These are phyloP conservation scores for Pangasianodon gigas DNA, from an alignment of 2,113 vertebrate genomes.

Conservation along the genomic window DNA sequence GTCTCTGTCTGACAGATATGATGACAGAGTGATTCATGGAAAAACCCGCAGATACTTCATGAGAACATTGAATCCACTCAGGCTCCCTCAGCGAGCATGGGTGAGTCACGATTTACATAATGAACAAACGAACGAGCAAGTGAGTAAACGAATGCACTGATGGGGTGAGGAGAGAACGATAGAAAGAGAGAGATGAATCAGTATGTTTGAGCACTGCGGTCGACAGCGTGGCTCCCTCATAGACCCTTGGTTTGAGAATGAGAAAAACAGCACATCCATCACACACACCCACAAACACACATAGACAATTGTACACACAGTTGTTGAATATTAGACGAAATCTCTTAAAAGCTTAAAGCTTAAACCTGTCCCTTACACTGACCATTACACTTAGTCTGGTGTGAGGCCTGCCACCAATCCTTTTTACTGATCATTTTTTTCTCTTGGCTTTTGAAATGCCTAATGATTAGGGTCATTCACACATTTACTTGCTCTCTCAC, in stretches of 20 bases:
- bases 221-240: conserved; percentile 44
- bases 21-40: conserved; percentile 47
- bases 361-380: neutral
- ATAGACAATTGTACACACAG: neutral
- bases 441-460: neutral
- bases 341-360: neutral
- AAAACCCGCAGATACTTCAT: conserved; percentile 44
- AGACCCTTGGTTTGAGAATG: conserved; percentile 60
- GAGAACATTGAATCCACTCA: conserved; percentile 35
- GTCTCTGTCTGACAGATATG: conserved; percentile 21
- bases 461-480: neutral
- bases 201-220: conserved; percentile 45
- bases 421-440: neutral
- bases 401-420: neutral
- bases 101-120: conserved; percentile 56
- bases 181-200: conserved; percentile 60
- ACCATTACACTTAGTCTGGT: neutral
- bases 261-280: conserved; percentile 45
- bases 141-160: conserved; percentile 41
- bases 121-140: conserved; percentile 40
- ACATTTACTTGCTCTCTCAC: neutral
- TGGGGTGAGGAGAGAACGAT: neutral
- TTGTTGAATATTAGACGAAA: neutral
- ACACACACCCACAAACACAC: conserved; percentile 44
- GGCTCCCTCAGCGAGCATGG: conserved; percentile 5